Conservation (phyloP, 2,113 vertebrate genomes). For the Brachirus orientalis region DNA sequence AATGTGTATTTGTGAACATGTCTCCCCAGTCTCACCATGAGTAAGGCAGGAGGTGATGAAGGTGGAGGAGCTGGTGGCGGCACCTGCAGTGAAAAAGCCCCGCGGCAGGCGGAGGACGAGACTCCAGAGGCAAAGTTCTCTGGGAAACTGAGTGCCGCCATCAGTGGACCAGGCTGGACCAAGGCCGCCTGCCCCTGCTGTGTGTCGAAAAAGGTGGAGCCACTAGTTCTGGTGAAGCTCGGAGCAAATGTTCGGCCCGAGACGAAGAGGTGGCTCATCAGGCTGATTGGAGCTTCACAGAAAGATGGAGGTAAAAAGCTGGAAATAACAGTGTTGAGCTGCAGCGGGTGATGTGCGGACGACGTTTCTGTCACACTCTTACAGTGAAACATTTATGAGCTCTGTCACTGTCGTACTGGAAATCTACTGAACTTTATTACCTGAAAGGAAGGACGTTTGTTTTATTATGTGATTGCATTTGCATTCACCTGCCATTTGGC, state of each 20-base stretch:
- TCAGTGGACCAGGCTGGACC: conserved; percentile 66
- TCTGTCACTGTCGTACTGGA: too few species aligned
- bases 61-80: conserved; percentile 5
- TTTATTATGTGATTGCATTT: too few species aligned
- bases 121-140: not conserved
- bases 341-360: too few species aligned
- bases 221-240: conserved; percentile 80
- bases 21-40: conserved; percentile 67
- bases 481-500: too few species aligned
- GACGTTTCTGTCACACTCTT: too few species aligned
- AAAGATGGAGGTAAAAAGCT: conserved; percentile 77
- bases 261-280: conserved; percentile 83
- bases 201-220: conserved; percentile 69
- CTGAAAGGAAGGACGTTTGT: too few species aligned
- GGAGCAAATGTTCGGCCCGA: conserved; percentile 64
- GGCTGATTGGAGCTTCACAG: conserved; percentile 68
- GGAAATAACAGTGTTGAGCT: too few species aligned
- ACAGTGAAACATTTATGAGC: too few species aligned
- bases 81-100: not conserved
- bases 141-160: not conserved
- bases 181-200: conserved; percentile 81
- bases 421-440: not conserved
- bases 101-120: conserved; percentile 20
- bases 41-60: conserved; percentile 34
- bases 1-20: not conserved